A percentile compares a stretch with the other conserved stretches of the same genome.
These are phyloP conservation scores for Synergus japonicus DNA, from an alignment of 2,888 invertebrate genomes.

Conservation along the genomic window DNA sequence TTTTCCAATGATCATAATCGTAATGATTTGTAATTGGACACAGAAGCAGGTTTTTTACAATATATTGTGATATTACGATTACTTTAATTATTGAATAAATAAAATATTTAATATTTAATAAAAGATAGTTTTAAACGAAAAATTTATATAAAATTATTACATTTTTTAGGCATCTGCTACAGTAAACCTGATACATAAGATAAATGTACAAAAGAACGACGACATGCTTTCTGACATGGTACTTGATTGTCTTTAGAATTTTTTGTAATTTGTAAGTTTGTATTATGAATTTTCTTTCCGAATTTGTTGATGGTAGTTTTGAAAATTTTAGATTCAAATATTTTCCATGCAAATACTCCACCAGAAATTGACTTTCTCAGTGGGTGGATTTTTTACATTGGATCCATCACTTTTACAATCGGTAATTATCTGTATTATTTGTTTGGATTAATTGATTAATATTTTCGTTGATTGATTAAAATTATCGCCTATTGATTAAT, in stretches of 20 bases:
- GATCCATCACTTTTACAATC: slow-evolving; percentile 46
- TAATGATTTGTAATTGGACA: slow-evolving; percentile 45
- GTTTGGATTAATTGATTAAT: too few relatives aligned
- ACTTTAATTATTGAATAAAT: neutral
- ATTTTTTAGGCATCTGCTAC: slow-evolving; percentile 35
- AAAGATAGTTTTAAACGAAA: neutral
- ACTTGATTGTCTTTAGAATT: neutral
- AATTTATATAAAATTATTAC: neutral
- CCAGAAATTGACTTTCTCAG: slow-evolving; percentile 47
- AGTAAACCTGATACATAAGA: slow-evolving; percentile 38
- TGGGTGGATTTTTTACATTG: slow-evolving; percentile 46
- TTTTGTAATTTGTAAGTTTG: too few relatives aligned
- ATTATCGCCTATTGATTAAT: too few relatives aligned
- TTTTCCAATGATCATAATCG: slow-evolving; percentile 19
- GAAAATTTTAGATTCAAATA: slow-evolving; percentile 36
- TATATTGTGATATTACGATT: too few relatives aligned
- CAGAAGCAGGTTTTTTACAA: slow-evolving; percentile 27
- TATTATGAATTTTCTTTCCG: neutral
- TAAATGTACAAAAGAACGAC: slow-evolving; percentile 18
- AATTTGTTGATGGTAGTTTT: neutral
- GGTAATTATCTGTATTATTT: slow-evolving; percentile 22
- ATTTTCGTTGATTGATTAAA: too few relatives aligned
- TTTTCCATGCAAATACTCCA: slow-evolving; percentile 50
- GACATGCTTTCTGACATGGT: slow-evolving; percentile 4
- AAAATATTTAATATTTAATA: too few relatives aligned